These are phyloP conservation scores for Archilochus colubris DNA, from an alignment of 2,113 vertebrate genomes.

Conservation along the genomic window DNA sequence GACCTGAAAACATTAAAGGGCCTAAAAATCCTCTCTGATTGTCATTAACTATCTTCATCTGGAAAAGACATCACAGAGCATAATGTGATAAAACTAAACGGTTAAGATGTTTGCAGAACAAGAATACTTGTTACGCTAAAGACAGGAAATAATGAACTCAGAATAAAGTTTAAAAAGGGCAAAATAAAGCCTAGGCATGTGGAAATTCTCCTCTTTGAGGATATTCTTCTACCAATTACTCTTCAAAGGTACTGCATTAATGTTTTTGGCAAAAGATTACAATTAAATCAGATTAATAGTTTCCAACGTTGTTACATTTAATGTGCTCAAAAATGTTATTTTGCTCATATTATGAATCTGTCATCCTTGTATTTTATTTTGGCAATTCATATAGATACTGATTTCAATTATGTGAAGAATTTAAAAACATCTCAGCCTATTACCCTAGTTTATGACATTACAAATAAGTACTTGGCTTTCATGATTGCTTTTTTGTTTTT, in stretches of 20 bases:
- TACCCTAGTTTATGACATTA: conserved; percentile 49
- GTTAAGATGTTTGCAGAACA: conserved; percentile 61
- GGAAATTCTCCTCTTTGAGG: conserved; percentile 79
- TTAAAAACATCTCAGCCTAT: conserved; percentile 56
- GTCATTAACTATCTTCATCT: conserved; percentile 82
- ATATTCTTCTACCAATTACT: conserved; percentile 77
- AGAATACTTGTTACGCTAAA: conserved; percentile 27
- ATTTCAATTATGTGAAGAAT: conserved; percentile 70
- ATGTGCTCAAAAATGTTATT: conserved; percentile 63
- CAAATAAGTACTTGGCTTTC: conserved; percentile 51
- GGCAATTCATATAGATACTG: conserved; percentile 55
- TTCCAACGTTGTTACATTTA: conserved; percentile 73
- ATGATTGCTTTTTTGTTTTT: conserved; percentile 39
- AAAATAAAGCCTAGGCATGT: conserved; percentile 79
- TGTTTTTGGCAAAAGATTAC: conserved; percentile 75
- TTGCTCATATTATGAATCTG: conserved; percentile 51
- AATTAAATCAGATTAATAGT: conserved; percentile 78
- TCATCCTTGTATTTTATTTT: conserved; percentile 64
- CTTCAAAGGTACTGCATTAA: conserved; percentile 79
- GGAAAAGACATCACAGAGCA: conserved; percentile 81
- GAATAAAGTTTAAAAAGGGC: conserved; percentile 66
- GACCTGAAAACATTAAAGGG: conserved; percentile 50
- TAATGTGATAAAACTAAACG: conserved; percentile 76
- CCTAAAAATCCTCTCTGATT: conserved; percentile 72
- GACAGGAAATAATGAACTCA: conserved; percentile 39